phyloP scores from a whole-genome alignment of 2,797 vertebrate genomes.

The Gastrophryne carolinensis region DNA sequence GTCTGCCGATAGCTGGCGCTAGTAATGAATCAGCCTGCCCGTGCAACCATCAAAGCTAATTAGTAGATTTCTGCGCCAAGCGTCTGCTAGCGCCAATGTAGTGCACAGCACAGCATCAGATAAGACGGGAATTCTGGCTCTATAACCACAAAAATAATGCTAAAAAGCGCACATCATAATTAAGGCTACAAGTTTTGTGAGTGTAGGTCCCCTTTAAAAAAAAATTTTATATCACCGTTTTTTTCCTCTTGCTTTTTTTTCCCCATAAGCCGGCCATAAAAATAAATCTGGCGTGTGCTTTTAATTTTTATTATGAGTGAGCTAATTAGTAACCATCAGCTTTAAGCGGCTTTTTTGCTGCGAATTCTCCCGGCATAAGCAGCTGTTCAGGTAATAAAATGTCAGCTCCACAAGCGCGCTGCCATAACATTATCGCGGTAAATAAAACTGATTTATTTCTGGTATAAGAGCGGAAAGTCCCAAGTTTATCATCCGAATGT shows the following conservation, averaged over 20 bases:
- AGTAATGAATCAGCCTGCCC: too few relatives aligned
- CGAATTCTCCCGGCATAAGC: not conserved
- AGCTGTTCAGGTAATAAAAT: conserved; percentile 22
- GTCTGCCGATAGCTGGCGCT: too few relatives aligned
- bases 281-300: not conserved
- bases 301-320: not conserved
- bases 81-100: too few relatives aligned
- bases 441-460: not conserved
- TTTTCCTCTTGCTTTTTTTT: not conserved
- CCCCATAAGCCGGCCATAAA: not conserved
- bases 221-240: too few relatives aligned
- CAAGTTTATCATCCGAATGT: not conserved
- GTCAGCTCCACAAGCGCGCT: not conserved
- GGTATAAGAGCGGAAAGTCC: not conserved
- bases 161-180: too few relatives aligned
- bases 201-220: too few relatives aligned
- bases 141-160: too few relatives aligned
- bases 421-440: conserved; percentile 15
- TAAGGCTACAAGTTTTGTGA: too few relatives aligned
- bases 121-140: too few relatives aligned
- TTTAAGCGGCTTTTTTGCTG: not conserved
- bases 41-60: too few relatives aligned
- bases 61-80: too few relatives aligned
- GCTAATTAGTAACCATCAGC: conserved; percentile 22
- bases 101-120: too few relatives aligned